Evolutionary conservation across 2,888 invertebrate genomes (phyloP), one percentile per base, ranked within the genome.

Genomic region (Caenorhabditis wallacei): DNA sequence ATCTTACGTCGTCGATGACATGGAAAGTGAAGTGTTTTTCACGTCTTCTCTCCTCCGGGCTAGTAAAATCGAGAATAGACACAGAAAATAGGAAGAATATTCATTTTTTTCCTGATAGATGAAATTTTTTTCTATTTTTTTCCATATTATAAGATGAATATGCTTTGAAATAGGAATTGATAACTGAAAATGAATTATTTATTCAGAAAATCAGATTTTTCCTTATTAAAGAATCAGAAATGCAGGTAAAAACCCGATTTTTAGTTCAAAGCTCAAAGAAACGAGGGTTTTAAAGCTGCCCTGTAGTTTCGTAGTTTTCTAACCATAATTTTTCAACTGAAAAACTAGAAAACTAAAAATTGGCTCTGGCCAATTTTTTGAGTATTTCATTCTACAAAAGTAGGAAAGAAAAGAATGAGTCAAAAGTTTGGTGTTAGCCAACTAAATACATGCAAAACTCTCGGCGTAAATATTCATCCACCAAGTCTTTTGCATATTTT

Each of bases 11-110:
- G 53, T 22, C 20, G 66, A 66, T 68, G 68, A 68, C 68, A 68
- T 43, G 43, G 40, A 57, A 57, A 59, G 48, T 71, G 51, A 59
- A 71, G 70, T 59, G 59, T 48, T 71, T 71, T 61, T 61, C 43
- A n/a, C n/a, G n/a, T n/a, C n/a, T n/a, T n/a, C 37, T 59, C 20
- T 40, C 18, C 22, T 30, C 30, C 30, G 8, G 30, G 30, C 4
- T 30, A 5, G 20, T 22, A 11, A 24, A 43, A 26, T 24, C 30
- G 10, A n/a, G 37, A 37, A 57, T 48, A 5, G n/a, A 30, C 24
- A 35, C n/a, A 18, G 18, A 18, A 20, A 48, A 22, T 16, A 43
- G 8, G 20, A 61, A 46, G n/a, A 46, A n/a, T 16, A n/a, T 46
- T 46, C 46, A 46, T 10, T 46, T 46, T 56, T 56, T 11, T 53